Evolutionary conservation across 2,888 invertebrate genomes (phyloP).

Genomic region (Entomobrya multifasciata): DNA sequence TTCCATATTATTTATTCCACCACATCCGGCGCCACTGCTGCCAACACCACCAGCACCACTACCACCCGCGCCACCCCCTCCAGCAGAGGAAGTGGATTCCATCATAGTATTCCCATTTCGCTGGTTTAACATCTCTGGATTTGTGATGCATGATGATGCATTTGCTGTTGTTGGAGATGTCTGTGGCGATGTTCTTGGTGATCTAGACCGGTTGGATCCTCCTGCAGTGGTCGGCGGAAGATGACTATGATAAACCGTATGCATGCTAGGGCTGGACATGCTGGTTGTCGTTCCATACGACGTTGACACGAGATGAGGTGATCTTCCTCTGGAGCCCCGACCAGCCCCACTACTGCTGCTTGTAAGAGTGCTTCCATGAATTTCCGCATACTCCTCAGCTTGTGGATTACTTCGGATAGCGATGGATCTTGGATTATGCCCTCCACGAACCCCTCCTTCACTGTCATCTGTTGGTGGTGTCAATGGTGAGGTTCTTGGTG

Average conservation of each 20-base stretch:
- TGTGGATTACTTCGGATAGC: conserved; percentile 72
- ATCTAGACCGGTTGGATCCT: conserved; percentile 57
- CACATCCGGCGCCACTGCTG: conserved; percentile 35
- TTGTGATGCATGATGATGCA: conserved; percentile 70
- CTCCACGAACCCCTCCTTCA: conserved; percentile 50
- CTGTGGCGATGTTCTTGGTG: conserved; percentile 75
- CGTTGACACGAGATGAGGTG: conserved; percentile 64
- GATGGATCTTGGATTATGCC: conserved; percentile 67
- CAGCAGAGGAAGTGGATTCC: conserved; percentile 40
- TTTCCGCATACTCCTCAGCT: conserved; percentile 74
- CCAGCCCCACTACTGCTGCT: conserved; percentile 39
- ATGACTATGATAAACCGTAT: conserved; percentile 68
- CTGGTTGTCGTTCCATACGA: conserved; percentile 72
- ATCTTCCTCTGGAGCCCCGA: conserved; percentile 57
- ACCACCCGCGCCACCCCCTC: conserved; percentile 14
- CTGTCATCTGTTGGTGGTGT: conserved; percentile 77
- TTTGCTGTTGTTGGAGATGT: conserved; percentile 73
- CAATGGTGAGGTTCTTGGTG: conserved; percentile 74
- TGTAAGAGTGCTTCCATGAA: conserved; percentile 58
- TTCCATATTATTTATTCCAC: conserved; percentile 50
- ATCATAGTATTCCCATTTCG: conserved; percentile 76
- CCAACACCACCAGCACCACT: conserved; percentile 41
- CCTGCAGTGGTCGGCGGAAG: conserved; percentile 42
- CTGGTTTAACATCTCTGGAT: conserved; percentile 76
- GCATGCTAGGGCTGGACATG: conserved; percentile 69